Evolutionary conservation across 2,888 invertebrate genomes (phyloP).

Genomic region (Platerodrilus igneus): DNA sequence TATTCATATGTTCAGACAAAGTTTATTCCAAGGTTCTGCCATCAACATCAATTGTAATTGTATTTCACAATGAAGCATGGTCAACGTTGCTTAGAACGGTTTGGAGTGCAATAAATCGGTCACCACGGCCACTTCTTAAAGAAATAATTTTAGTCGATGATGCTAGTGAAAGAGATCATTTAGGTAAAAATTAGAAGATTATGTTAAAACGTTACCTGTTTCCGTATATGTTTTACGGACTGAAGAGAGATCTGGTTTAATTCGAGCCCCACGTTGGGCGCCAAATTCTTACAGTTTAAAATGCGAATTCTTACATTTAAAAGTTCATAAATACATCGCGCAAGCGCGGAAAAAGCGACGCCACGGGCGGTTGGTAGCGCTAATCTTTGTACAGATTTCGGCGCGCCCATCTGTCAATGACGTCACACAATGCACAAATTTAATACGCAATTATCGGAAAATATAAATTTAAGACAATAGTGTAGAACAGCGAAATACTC

Average conservation of each 20-base stretch:
- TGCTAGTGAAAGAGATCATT: conserved; percentile 89
- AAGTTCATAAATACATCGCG: too few species aligned
- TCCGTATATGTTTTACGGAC: conserved; percentile 85
- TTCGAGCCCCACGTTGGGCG: too few species aligned
- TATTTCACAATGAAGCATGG: conserved; percentile 99
- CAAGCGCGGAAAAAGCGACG: too few species aligned
- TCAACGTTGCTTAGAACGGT: conserved; percentile 92
- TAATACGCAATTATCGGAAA: too few species aligned
- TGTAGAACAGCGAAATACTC: too few species aligned
- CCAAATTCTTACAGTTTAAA: too few species aligned
- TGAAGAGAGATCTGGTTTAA: conserved; percentile 89
- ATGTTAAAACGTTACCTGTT: conserved; percentile 80
- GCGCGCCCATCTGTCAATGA: too few species aligned
- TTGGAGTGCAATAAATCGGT: conserved; percentile 94
- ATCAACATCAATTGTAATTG: conserved; percentile 93
- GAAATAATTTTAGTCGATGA: conserved; percentile 98
- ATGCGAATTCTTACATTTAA: too few species aligned
- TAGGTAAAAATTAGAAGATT: conserved; percentile 87
- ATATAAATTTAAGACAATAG: too few species aligned
- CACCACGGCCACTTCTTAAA: conserved; percentile 78
- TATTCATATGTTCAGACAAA: conserved; percentile 81
- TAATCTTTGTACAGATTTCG: too few species aligned
- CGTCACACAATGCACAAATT: too few species aligned
- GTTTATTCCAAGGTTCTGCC: conserved; percentile 75
- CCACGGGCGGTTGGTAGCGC: too few species aligned